A percentile compares a stretch with the other conserved stretches of the same genome.
Conservation (phyloP, 2,797 vertebrate species). For the Emydoidea blandingii region DNA sequence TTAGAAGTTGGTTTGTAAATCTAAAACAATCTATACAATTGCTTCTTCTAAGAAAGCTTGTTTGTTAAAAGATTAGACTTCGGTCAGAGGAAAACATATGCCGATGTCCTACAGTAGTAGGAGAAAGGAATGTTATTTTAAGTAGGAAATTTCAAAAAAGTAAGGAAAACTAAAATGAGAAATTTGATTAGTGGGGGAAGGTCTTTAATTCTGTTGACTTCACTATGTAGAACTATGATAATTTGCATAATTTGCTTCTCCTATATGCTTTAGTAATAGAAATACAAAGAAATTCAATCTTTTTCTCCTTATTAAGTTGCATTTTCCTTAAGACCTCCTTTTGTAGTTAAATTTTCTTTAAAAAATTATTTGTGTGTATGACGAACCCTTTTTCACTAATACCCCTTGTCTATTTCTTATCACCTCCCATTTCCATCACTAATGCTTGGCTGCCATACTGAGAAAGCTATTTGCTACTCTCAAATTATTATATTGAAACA, state of each 20-base stretch:
- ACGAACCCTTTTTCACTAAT: not conserved
- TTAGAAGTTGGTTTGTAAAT: constrained; percentile 2
- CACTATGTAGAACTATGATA: not conserved
- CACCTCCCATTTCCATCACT: not conserved
- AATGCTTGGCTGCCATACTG: not conserved
- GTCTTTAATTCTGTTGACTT: not conserved
- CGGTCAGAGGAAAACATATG: not conserved
- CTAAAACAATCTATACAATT: constrained; percentile 29
- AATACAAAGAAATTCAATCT: constrained; percentile 11
- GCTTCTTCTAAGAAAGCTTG: not conserved
- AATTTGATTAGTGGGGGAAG: not conserved
- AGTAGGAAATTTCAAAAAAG: not conserved
- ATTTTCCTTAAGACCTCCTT: not conserved
- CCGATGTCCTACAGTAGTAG: not conserved
- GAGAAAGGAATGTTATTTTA: constrained; percentile 9
- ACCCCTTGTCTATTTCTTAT: not conserved
- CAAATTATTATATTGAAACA: not conserved
- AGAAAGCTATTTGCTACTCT: not conserved
- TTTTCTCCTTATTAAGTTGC: not conserved
- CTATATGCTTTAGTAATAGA: not conserved
- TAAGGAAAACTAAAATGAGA: not conserved
- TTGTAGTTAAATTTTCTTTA: not conserved
- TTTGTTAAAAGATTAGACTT: constrained; percentile 13
- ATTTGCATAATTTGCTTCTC: not conserved
- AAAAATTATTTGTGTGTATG: not conserved